These are phyloP conservation scores for Oncorhynchus kisutch DNA, from an alignment of 2,113 vertebrate genomes.

Conservation along the genomic window DNA sequence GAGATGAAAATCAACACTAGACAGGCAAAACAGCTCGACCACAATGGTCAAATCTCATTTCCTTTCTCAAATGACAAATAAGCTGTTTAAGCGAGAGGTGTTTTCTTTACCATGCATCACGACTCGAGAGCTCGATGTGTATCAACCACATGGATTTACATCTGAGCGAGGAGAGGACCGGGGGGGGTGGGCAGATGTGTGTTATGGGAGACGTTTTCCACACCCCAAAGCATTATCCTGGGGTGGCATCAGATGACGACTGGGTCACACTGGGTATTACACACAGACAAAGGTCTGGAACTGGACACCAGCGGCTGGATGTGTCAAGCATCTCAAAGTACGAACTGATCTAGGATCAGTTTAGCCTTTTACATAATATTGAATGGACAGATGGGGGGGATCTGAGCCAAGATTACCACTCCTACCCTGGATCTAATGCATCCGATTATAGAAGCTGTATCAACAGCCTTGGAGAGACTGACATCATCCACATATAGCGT, in stretches of 20 bases:
- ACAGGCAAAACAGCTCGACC: no score
- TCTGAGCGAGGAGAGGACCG: not conserved
- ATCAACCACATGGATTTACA: not conserved
- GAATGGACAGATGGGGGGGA: no score
- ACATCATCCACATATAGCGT: no score
- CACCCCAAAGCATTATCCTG: not conserved
- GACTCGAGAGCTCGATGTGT: slow-evolving; percentile 19
- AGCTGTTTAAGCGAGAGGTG: not conserved
- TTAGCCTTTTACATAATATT: no score
- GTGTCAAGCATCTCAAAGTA: no score
- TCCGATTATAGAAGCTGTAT: no score
- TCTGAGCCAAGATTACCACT: no score
- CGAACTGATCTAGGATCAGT: no score
- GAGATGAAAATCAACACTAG: no score
- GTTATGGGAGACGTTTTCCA: not conserved
- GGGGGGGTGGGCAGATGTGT: not conserved
- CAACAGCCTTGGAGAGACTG: no score
- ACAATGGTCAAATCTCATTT: not conserved
- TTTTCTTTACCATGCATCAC: not conserved
- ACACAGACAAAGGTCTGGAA: not conserved
- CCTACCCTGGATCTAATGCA: no score
- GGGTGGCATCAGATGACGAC: not conserved
- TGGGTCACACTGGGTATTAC: not conserved
- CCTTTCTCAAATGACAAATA: not conserved
- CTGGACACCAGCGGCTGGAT: not conserved